Evolutionary conservation across 1,140 invertebrate genomes (phyloP).

Genomic region (Drosophila gunungcola): DNA sequence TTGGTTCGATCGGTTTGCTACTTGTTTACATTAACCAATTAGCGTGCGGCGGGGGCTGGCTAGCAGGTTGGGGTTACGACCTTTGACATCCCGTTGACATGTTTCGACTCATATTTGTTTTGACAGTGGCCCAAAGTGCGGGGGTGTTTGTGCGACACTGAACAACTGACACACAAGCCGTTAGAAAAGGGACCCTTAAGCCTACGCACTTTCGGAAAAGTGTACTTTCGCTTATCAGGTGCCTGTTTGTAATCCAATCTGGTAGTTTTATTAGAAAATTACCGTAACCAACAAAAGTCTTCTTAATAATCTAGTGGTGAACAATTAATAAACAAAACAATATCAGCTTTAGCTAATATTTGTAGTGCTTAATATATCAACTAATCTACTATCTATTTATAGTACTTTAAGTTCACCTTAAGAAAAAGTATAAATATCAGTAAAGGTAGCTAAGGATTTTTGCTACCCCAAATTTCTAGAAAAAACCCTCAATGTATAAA

Average conservation of each 20-base stretch:
- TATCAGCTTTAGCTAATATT: no score
- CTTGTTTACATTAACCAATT: constrained; percentile 83
- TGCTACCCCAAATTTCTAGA: no score
- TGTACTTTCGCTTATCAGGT: not conserved
- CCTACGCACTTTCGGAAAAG: not conserved
- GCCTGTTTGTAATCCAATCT: not conserved
- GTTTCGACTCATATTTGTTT: constrained; percentile 75
- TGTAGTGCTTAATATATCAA: no score
- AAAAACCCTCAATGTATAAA: no score
- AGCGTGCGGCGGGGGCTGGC: constrained; percentile 38
- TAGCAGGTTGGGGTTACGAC: constrained; percentile 48
- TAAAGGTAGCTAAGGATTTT: no score
- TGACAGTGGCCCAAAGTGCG: constrained; percentile 49
- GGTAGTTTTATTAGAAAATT: not conserved
- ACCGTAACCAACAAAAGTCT: not conserved
- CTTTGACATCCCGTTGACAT: constrained; percentile 78
- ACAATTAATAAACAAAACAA: no score
- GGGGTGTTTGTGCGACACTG: constrained; percentile 17
- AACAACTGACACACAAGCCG: constrained; percentile 16
- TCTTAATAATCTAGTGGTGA: no score
- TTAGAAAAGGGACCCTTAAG: not conserved
- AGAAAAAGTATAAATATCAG: no score
- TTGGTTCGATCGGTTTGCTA: constrained; percentile 35
- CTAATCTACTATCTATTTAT: no score
- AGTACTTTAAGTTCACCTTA: no score